These are phyloP conservation scores for Hemiprocne comata DNA, from an alignment of 2,113 vertebrate genomes.

Conservation along the genomic window DNA sequence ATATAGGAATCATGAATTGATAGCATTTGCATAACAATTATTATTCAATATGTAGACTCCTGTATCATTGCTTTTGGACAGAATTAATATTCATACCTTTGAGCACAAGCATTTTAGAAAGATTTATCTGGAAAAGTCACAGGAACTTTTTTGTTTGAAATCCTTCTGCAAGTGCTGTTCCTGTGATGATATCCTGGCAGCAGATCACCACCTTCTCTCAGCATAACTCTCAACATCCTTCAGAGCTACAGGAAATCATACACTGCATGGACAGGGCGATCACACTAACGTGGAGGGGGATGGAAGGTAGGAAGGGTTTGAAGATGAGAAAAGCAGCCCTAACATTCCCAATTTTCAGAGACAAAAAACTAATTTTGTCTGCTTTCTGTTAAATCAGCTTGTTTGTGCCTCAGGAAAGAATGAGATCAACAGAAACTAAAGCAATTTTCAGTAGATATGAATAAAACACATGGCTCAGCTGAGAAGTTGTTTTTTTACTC, in stretches of 20 bases:
- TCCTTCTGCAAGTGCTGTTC: background rate
- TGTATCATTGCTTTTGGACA: background rate
- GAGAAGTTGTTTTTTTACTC: background rate
- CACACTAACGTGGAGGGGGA: background rate
- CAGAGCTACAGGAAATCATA: background rate
- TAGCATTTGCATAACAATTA: background rate
- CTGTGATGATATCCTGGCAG: background rate
- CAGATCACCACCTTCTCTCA: background rate
- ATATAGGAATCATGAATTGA: background rate
- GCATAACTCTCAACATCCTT: background rate
- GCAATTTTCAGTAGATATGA: conserved; percentile 37
- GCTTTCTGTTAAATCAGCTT: conserved; percentile 5
- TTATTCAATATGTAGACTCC: background rate
- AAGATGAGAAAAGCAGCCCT: background rate
- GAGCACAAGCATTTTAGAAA: background rate
- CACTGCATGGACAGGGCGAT: background rate
- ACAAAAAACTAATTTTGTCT: conserved; percentile 22
- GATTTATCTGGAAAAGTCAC: background rate
- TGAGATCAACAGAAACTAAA: conserved; percentile 15
- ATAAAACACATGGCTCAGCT: conserved; percentile 18
- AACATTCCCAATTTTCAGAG: background rate
- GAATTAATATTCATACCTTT: background rate
- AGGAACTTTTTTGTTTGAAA: background rate
- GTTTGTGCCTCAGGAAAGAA: conserved; percentile 20
- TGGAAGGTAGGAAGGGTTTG: background rate